Evolutionary conservation across 1,140 invertebrate species (phyloP), one percentile per base, ranked within the genome.

Genomic region (Brachionus sp.): DNA sequence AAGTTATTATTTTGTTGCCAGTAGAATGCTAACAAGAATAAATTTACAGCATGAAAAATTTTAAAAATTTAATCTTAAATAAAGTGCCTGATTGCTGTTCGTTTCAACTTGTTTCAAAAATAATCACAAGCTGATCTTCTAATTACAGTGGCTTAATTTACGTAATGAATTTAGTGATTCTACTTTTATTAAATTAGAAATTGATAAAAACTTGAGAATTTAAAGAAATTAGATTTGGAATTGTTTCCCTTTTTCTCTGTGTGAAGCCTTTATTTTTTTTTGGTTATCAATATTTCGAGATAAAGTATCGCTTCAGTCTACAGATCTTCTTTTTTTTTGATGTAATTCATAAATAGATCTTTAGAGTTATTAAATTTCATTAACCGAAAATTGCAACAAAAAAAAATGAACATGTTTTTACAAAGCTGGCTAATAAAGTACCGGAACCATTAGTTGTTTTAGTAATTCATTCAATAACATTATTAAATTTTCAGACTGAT

Each of bases 1-100:
- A 23, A 66, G 64, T 37, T 12, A 66, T 13, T 66, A 7, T 33
- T 64, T 66, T 6, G 13, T 9, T 57, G 50, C 50, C 50, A 57
- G n/a, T 57, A 57, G 50, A 57, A 57, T 57, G 50, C 50, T 19
- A 25, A 7, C 39, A 57, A 16, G n/a, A 57, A 19, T 1, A 57
- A 57, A 57, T 57, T 19, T 57, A n/a, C 4, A 50, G 44, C 16
- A 50, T 64, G 12, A 39, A 70, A 70, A 75, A 75, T 75, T 75
- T 75, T 4, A 75, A 75, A 75, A 75, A 75, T 75, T 75, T 75
- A 46, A 75, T 75, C 42, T 46, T 23, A 13, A 29, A 44, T 19
- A 44, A 75, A 75, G 39, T 70, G 33, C 25, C 33, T 66, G 13
- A 10, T 37, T 66, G 25, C 64, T 66, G 64, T 66, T 66, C 23